phyloP scores from a whole-genome alignment of 2,888 invertebrate genomes.

The Sialis fuliginosa region DNA sequence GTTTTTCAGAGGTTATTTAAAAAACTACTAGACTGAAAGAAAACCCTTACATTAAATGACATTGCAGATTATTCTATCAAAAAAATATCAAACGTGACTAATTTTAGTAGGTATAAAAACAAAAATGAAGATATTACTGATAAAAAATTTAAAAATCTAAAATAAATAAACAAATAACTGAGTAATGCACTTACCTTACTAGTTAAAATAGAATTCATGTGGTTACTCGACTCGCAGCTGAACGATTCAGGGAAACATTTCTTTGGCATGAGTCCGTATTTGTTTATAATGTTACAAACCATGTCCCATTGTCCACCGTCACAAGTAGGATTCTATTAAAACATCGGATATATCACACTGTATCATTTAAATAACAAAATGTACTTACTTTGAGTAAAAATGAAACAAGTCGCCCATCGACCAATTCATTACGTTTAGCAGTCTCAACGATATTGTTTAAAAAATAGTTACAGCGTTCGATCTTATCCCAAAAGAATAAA shows the following conservation, averaged over 20 bases:
- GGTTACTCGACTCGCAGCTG: conserved; percentile 53
- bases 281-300: conserved; percentile 71
- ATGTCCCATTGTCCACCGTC: conserved; percentile 92
- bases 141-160: too few species aligned
- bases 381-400: conserved; percentile 47
- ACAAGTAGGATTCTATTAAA: conserved; percentile 51
- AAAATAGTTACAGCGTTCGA: conserved; percentile 75
- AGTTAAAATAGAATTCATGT: conserved; percentile 62
- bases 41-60: too few species aligned
- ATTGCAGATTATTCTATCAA: too few species aligned
- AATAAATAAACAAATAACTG: too few species aligned
- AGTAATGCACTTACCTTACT: conserved; percentile 49
- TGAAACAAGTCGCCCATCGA: conserved; percentile 63
- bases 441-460: conserved; percentile 65
- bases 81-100: too few species aligned
- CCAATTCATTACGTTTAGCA: conserved; percentile 50
- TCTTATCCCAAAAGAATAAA: conserved; percentile 86
- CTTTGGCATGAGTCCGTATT: conserved; percentile 79
- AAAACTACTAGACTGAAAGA: too few species aligned
- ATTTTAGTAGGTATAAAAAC: too few species aligned
- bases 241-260: conserved; percentile 71
- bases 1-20: too few species aligned
- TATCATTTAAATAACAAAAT: neutral
- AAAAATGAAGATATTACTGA: too few species aligned
- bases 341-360: neutral